A percentile compares a stretch with the other conserved stretches of the same genome.
Evolutionary conservation across 2,113 vertebrate genomes (phyloP).

Genomic region (Dendropsophus ebraccatus): DNA sequence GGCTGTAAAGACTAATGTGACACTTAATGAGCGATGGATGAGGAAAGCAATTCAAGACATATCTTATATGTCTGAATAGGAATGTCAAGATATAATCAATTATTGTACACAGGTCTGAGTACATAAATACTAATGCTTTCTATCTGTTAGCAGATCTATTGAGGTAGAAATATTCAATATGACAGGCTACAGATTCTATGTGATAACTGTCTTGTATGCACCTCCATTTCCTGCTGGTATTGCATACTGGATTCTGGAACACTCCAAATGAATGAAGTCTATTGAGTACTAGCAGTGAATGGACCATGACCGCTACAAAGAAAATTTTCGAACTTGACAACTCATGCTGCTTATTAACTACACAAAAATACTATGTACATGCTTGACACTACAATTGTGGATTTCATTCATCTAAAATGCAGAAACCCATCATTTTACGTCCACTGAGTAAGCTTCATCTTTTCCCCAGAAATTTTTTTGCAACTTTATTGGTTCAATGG

Average conservation of each 20-base stretch:
- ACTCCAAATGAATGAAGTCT: constrained; percentile 11
- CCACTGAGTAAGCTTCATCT: neutral
- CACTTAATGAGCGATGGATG: neutral
- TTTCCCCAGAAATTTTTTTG: neutral
- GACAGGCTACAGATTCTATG: too few relatives aligned
- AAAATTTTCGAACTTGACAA: constrained; percentile 6
- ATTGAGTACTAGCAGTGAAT: neutral
- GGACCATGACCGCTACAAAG: neutral
- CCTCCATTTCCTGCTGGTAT: neutral
- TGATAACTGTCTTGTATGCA: neutral
- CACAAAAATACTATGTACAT: neutral
- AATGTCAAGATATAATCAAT: neutral
- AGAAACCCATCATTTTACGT: neutral
- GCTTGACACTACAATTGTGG: too few relatives aligned
- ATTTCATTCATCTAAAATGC: neutral
- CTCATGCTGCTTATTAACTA: neutral
- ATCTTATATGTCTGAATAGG: neutral
- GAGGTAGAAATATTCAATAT: too few relatives aligned
- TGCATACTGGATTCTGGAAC: neutral
- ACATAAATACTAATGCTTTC: neutral
- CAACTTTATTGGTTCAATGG: neutral
- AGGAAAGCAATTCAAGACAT: neutral
- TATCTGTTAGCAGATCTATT: too few relatives aligned
- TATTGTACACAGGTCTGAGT: neutral
- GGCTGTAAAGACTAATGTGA: neutral